Conservation (phyloP, 2,113 vertebrate species). For the Phoenicopterus ruber region DNA sequence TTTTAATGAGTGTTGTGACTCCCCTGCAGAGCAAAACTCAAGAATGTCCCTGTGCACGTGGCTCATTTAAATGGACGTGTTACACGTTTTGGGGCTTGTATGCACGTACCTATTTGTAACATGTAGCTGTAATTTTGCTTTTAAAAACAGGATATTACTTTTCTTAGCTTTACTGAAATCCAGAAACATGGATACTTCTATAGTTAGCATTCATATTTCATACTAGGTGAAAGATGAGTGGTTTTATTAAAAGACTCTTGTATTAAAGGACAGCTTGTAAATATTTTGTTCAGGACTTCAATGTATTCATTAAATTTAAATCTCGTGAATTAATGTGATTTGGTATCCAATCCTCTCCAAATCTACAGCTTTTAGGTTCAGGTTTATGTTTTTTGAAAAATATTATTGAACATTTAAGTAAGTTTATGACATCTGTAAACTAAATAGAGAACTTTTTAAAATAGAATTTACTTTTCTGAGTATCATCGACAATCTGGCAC, state of each 20-base stretch:
- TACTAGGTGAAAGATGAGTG: background rate
- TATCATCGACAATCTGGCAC: background rate
- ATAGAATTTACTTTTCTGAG: background rate
- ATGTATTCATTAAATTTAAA: background rate
- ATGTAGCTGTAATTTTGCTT: background rate
- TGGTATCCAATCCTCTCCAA: accelerated
- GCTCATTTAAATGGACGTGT: background rate
- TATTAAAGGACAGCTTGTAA: background rate
- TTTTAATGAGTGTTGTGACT: constrained; percentile 52
- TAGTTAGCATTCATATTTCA: background rate
- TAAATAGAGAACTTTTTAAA: background rate
- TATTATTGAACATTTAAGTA: background rate
- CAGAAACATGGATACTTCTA: background rate
- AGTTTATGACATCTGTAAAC: background rate
- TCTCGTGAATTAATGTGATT: background rate
- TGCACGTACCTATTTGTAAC: background rate
- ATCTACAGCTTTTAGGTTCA: background rate
- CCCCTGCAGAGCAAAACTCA: background rate
- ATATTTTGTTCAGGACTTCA: background rate
- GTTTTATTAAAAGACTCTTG: background rate
- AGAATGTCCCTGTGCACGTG: background rate
- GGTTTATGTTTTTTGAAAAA: background rate
- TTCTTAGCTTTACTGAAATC: background rate
- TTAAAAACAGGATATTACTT: background rate
- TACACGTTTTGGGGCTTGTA: background rate